Percentiles rank a stretch among this genome's conserved stretches.
phyloP scores from a whole-genome alignment of 2,113 vertebrate species.

The Rissa tridactyla region DNA sequence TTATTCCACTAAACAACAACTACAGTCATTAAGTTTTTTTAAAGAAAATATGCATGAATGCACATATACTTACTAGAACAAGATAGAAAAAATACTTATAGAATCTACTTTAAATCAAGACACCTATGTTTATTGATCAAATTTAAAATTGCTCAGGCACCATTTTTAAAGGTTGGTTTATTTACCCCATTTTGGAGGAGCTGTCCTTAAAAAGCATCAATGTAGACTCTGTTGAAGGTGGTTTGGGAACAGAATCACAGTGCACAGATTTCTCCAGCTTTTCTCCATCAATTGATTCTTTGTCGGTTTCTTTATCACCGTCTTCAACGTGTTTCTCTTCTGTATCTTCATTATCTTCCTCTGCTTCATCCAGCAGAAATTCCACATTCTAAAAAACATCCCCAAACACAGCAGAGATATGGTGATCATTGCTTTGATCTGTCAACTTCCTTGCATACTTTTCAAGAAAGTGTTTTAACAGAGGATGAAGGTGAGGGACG shows the following conservation, averaged over 20 bases:
- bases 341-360: slow-evolving; percentile 69
- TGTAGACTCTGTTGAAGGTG: slow-evolving; percentile 81
- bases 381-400: slow-evolving; percentile 74
- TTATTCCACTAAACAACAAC: neutral
- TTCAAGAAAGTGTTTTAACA: neutral
- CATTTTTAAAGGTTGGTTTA: neutral
- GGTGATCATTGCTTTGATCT: neutral
- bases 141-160: neutral
- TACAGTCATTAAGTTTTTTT: neutral
- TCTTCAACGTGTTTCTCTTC: slow-evolving; percentile 70
- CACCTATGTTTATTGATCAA: neutral
- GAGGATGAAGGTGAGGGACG: neutral
- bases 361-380: slow-evolving; percentile 77
- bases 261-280: slow-evolving; percentile 54
- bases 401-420: neutral
- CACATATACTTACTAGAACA: neutral
- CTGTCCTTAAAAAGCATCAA: slow-evolving; percentile 91
- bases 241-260: slow-evolving; percentile 66
- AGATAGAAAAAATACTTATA: neutral
- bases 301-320: slow-evolving; percentile 61
- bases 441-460: too few relatives aligned
- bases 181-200: slow-evolving; percentile 87
- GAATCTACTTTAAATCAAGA: neutral
- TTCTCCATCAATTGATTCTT: slow-evolving; percentile 71
- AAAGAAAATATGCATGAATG: neutral